Evolutionary conservation across 2,797 vertebrate genomes (phyloP).

Genomic region (Gouania willdenowi): DNA sequence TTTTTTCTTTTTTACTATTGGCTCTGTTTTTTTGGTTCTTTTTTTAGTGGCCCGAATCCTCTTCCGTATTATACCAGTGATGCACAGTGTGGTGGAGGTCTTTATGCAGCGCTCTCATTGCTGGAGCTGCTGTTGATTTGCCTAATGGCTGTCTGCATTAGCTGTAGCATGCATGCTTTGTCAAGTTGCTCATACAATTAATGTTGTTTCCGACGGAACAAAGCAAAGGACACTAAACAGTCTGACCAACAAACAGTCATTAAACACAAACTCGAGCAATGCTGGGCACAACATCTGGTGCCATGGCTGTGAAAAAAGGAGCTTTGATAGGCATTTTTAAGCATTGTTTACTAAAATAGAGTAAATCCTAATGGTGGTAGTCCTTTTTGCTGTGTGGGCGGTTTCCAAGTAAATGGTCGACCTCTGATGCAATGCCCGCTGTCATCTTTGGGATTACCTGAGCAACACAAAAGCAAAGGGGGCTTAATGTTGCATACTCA

Average conservation of each 20-base stretch:
- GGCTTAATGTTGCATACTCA: no score
- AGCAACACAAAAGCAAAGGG: constrained; percentile 7
- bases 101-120: constrained; percentile 14
- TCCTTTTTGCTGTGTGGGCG: constrained; percentile 78
- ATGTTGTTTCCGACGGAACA: constrained; percentile 56
- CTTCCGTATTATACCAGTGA: constrained; percentile 18
- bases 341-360: constrained; percentile 45
- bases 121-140: constrained; percentile 16
- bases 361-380: constrained; percentile 66
- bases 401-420: constrained; percentile 77
- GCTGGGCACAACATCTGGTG: constrained; percentile 51
- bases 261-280: constrained; percentile 39
- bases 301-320: constrained; percentile 66
- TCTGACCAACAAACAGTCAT: constrained; percentile 30
- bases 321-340: constrained; percentile 48
- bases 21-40: constrained; percentile 1
- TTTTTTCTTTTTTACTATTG: no score
- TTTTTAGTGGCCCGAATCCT: constrained; percentile 15
- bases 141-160: constrained; percentile 33
- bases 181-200: constrained; percentile 51
- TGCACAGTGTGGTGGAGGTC: constrained; percentile 10
- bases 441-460: constrained; percentile 82
- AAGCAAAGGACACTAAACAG: constrained; percentile 51
- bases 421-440: constrained; percentile 69
- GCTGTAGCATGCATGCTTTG: constrained; percentile 62